Conservation (phyloP, 2,797 vertebrate species). For the Sebastes kiyomatsui region DNA sequence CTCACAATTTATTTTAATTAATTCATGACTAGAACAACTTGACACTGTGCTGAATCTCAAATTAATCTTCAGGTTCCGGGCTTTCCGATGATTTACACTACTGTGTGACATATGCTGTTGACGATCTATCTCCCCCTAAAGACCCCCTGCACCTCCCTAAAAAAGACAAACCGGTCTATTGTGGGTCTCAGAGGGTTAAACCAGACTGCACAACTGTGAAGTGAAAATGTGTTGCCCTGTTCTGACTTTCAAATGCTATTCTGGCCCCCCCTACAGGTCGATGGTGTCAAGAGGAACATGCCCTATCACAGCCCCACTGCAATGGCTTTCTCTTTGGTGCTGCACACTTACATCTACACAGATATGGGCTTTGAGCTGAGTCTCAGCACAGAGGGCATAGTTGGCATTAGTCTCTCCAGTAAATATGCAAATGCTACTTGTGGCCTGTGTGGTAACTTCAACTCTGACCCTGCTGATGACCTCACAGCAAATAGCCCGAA, state of each 20-base stretch:
- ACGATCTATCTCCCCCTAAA: no score
- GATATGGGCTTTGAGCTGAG: conserved; percentile 57
- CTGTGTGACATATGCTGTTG: no score
- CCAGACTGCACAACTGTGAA: background rate
- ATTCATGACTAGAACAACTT: no score
- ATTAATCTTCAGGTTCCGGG: no score
- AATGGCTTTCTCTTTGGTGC: conserved; percentile 53
- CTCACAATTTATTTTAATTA: no score
- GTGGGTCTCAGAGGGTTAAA: background rate
- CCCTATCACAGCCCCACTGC: conserved; percentile 52
- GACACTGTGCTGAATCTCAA: no score
- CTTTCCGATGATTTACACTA: no score
- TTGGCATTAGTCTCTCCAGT: conserved; percentile 65
- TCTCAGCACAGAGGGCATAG: conserved; percentile 58
- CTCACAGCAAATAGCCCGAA: conserved; percentile 45
- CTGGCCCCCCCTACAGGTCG: conserved; percentile 76
- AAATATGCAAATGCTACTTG: conserved; percentile 69
- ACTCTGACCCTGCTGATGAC: conserved; percentile 67
- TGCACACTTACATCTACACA: conserved; percentile 57
- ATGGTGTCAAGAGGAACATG: conserved; percentile 61
- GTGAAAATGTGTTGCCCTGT: background rate
- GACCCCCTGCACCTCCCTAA: no score
- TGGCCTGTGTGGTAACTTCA: conserved; percentile 78
- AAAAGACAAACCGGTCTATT: no score
- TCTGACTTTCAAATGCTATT: conserved; percentile 36